Evolutionary conservation across 2,113 vertebrate genomes (phyloP), one percentile per base, ranked within the genome.

Genomic region (Pachyramphus minor): DNA sequence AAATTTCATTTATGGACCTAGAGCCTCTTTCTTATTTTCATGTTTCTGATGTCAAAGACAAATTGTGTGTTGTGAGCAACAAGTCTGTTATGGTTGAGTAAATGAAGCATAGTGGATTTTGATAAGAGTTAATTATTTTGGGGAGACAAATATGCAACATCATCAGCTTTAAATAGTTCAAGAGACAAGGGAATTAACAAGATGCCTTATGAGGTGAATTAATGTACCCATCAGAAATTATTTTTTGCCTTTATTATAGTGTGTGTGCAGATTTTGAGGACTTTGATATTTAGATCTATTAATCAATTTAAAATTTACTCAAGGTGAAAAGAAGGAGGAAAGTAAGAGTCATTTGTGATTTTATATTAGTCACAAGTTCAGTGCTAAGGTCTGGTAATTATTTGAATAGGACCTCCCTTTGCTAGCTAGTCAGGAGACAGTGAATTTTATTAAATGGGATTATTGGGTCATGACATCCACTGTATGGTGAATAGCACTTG

Each of bases 281-380:
- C 47, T 96, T 85, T 93, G 87, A 31, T 60, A 85, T 82, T 88
- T 63, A 47, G 93, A 96, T 60, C 45, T 94, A 83, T 95, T 97
- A 95, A 96, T 78, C 89, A 92, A 73, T 95, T 71, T 59, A 94
- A 89, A 47, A 4, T 73, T 91, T 76, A 67, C 49, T n/a, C 58
- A 93, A 92, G 67, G 91, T 95, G 89, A 96, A 84, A n/a, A 59
- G 80, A 87, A 84, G 52, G 69, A 95, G 75, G 63, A 74, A 42
- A 87, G 60, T 42, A 76, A 90, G 62, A 95, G 50, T 77, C 3
- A n/a, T 89, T 94, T 96, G 80, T 78, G 90, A 91, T 95, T 96
- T 96, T 60, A 35, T 91, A 63, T 79, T 90, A 95, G 84, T 74
- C 84, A 91, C 85, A 53, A 50, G 92, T 91, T 95, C 79, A 94